These are phyloP conservation scores for Lates japonicus DNA, from an alignment of 2,797 vertebrate genomes.

Conservation along the genomic window DNA sequence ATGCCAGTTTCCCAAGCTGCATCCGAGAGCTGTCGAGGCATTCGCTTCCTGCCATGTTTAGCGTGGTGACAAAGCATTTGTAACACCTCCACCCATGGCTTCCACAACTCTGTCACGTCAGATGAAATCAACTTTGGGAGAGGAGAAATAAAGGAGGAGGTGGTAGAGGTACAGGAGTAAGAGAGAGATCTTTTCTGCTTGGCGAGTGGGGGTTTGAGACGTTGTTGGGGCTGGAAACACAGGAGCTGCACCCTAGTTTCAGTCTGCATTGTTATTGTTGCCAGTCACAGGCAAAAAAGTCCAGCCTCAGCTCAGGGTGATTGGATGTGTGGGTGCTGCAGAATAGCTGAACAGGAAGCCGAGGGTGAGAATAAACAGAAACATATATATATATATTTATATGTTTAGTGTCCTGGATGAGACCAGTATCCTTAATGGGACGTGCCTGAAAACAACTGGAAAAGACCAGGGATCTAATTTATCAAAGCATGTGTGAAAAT, in stretches of 20 bases:
- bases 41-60: slow-evolving; percentile 61
- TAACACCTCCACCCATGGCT: slow-evolving; percentile 73
- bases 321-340: slow-evolving; percentile 17
- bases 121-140: slow-evolving; percentile 73
- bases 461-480: background rate
- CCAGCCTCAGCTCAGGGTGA: background rate
- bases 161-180: slow-evolving; percentile 31
- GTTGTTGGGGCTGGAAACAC: slow-evolving; percentile 45
- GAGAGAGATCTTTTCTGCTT: slow-evolving; percentile 51
- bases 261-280: slow-evolving; percentile 51
- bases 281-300: slow-evolving; percentile 49
- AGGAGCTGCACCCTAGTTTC: slow-evolving; percentile 40
- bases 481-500: background rate
- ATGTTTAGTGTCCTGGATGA: slow-evolving; percentile 12
- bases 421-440: background rate
- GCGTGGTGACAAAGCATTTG: slow-evolving; percentile 75
- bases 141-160: slow-evolving; percentile 49
- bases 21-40: slow-evolving; percentile 69
- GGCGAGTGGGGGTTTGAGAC: slow-evolving; percentile 43
- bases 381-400: too few species aligned
- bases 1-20: slow-evolving; percentile 56
- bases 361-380: slow-evolving; percentile 24
- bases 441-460: background rate
- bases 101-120: slow-evolving; percentile 72
- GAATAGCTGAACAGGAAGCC: slow-evolving; percentile 36